These are phyloP conservation scores for Enteromius paludinosus DNA, from an alignment of 2,797 vertebrate species.

Conservation along the genomic window DNA sequence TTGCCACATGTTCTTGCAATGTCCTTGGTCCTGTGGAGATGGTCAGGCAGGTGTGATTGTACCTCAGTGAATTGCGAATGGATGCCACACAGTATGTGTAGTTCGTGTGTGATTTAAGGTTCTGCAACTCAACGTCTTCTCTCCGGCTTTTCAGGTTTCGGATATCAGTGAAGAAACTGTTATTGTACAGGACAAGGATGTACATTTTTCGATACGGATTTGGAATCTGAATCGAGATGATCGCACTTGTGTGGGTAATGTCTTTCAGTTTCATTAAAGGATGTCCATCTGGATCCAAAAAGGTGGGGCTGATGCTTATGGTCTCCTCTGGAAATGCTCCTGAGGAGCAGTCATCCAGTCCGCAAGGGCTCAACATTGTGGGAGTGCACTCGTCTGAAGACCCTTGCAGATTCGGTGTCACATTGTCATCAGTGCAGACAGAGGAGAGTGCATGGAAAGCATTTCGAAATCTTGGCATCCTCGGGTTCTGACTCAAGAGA, in stretches of 20 bases:
- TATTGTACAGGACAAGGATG: conserved; percentile 94
- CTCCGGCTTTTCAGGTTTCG: conserved; percentile 85
- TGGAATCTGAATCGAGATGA: conserved; percentile 90
- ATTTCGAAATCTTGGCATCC: conserved; percentile 86
- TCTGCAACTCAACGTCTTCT: conserved; percentile 88
- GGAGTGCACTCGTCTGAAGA: conserved; percentile 72
- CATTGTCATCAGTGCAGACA: conserved; percentile 85
- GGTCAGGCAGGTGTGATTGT: conserved; percentile 96
- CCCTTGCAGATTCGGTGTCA: conserved; percentile 70
- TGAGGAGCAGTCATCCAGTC: conserved; percentile 89
- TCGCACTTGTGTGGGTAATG: conserved; percentile 80
- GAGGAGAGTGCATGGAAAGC: conserved; percentile 88
- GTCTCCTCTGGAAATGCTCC: conserved; percentile 85
- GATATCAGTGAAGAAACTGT: conserved; percentile 90
- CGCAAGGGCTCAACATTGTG: conserved; percentile 83
- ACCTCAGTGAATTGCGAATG: conserved; percentile 88
- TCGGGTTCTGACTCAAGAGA: conserved; percentile 92
- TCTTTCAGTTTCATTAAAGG: conserved; percentile 88
- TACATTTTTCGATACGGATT: conserved; percentile 95
- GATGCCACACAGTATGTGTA: conserved; percentile 98
- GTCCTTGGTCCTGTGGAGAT: conserved; percentile 84
- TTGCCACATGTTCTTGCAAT: conserved; percentile 71
- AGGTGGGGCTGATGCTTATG: conserved; percentile 82
- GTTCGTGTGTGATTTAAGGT: conserved; percentile 88
- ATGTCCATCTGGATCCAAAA: conserved; percentile 77